Evolutionary conservation across 2,888 invertebrate genomes (phyloP).

Genomic region (Phyllotreta striolata): DNA sequence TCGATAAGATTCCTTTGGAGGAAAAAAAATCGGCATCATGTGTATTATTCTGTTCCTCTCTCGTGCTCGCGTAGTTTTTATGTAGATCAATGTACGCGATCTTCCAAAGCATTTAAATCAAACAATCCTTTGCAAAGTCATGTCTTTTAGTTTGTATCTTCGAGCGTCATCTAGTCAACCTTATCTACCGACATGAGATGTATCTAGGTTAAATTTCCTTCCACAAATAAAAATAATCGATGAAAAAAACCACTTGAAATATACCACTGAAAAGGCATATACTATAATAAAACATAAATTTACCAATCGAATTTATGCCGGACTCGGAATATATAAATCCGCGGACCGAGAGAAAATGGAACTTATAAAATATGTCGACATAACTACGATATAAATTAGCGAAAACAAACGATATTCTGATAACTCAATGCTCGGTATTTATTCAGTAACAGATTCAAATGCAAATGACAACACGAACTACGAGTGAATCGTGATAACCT

Average conservation of each 20-base stretch:
- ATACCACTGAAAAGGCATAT: slow-evolving; percentile 38
- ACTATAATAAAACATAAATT: slow-evolving; percentile 45
- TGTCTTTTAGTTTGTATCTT: slow-evolving; percentile 30
- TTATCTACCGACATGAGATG: slow-evolving; percentile 38
- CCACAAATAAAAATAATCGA: slow-evolving; percentile 25
- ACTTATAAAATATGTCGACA: slow-evolving; percentile 46
- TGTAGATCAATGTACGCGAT: slow-evolving; percentile 29
- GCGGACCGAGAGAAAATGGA: slow-evolving; percentile 40
- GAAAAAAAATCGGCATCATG: slow-evolving; percentile 30
- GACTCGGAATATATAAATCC: slow-evolving; percentile 38
- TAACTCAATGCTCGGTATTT: slow-evolving; percentile 53
- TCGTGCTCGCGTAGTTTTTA: slow-evolving; percentile 28
- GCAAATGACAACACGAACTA: slow-evolving; percentile 54
- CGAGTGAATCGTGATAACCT: slow-evolving; percentile 52
- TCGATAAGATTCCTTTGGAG: slow-evolving; percentile 6
- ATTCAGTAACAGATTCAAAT: slow-evolving; percentile 52
- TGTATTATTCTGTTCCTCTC: slow-evolving; percentile 25
- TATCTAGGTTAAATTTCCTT: slow-evolving; percentile 42
- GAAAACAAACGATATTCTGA: slow-evolving; percentile 53
- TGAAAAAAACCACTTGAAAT: slow-evolving; percentile 21
- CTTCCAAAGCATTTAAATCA: slow-evolving; percentile 30
- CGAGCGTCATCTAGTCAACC: slow-evolving; percentile 30
- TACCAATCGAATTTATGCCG: slow-evolving; percentile 40
- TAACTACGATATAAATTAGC: slow-evolving; percentile 49
- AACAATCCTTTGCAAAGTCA: slow-evolving; percentile 33